Evolutionary conservation across 2,797 vertebrate species (phyloP).

Genomic region (Pseudocheirus occidentalis): DNA sequence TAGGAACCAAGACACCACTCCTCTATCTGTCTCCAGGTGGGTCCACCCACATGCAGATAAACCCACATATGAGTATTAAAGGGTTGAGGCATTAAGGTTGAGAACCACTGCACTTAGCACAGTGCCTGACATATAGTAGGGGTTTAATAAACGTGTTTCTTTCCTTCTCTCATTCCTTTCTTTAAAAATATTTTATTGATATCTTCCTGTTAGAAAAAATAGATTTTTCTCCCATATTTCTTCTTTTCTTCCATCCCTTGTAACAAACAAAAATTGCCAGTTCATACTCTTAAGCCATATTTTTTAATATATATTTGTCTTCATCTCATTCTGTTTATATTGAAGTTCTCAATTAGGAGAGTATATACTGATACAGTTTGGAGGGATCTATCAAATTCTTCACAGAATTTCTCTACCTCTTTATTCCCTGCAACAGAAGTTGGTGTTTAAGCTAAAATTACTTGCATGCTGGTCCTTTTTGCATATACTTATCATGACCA

Average conservation of each 20-base stretch:
- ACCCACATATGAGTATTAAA: too few relatives aligned
- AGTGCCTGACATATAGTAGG: too few relatives aligned
- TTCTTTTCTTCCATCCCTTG: not conserved
- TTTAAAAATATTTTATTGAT: too few relatives aligned
- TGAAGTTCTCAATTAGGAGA: not conserved
- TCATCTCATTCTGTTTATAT: not conserved
- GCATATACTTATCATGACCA: not conserved
- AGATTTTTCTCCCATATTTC: not conserved
- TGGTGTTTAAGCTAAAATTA: not conserved
- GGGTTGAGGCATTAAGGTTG: too few relatives aligned
- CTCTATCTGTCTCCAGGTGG: too few relatives aligned
- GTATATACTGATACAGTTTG: not conserved
- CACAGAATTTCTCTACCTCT: not conserved
- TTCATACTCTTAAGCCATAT: not conserved
- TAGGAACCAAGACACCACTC: too few relatives aligned
- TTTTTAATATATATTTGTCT: not conserved
- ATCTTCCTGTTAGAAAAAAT: not conserved
- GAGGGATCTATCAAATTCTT: not conserved
- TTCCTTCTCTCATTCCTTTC: too few relatives aligned
- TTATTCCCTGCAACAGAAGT: not conserved
- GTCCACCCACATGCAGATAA: too few relatives aligned
- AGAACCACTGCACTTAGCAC: too few relatives aligned
- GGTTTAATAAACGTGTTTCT: too few relatives aligned
- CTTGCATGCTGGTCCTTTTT: not conserved
- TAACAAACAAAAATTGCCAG: not conserved